Evolutionary conservation across 2,113 vertebrate species (phyloP).

Genomic region (human): GRCh38 chr4:46244501-46245000

Average conservation of each 20-base stretch:
- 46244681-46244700: not conserved
- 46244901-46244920: not conserved
- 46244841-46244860: not conserved
- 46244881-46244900: not conserved
- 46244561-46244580: not conserved
- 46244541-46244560: not conserved
- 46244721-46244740: not conserved
- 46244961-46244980: not conserved
- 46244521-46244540: not conserved
- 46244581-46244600: not conserved
- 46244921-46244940: not conserved
- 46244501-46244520: not conserved
- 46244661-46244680: not conserved
- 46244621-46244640: not conserved
- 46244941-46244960: not conserved
- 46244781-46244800: not conserved
- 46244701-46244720: not conserved
- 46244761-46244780: not conserved
- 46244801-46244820: not conserved
- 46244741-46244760: not conserved
- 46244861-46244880: not conserved
- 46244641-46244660: not conserved
- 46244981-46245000: not conserved
- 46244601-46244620: not conserved
- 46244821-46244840: not conserved